These are phyloP conservation scores for Flexamia atlantica DNA, from an alignment of 2,888 invertebrate genomes.

Conservation along the genomic window DNA sequence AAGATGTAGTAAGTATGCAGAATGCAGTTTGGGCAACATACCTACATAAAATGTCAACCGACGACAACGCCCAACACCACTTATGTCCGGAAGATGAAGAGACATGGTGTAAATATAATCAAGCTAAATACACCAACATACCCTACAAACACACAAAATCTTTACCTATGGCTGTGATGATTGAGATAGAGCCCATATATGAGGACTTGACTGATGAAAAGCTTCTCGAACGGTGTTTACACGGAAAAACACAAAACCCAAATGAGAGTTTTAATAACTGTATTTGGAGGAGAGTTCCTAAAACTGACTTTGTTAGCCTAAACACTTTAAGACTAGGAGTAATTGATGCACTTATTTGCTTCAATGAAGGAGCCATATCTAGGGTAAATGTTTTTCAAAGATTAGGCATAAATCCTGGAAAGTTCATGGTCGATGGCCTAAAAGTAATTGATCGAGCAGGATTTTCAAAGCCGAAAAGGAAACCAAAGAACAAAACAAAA, in stretches of 20 bases:
- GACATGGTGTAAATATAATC: conserved; percentile 44
- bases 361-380: neutral
- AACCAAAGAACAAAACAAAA: neutral
- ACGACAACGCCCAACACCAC: conserved; percentile 66
- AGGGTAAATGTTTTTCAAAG: neutral
- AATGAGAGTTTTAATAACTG: conserved; percentile 36
- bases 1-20: conserved; percentile 68
- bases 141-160: conserved; percentile 16
- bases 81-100: neutral
- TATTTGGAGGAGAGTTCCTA: neutral
- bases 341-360: neutral
- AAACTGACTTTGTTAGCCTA: neutral
- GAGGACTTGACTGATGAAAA: conserved; percentile 13
- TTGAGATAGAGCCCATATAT: neutral
- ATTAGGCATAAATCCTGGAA: neutral
- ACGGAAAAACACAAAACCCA: conserved; percentile 36
- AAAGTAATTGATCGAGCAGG: neutral
- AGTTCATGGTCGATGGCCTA: neutral
- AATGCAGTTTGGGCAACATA: conserved; percentile 70
- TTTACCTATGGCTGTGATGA: conserved; percentile 13
- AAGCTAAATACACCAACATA: neutral
- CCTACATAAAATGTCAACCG: conserved; percentile 68
- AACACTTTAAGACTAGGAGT: neutral
- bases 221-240: conserved; percentile 4
- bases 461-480: conserved; percentile 20